Percentiles rank a stretch among this genome's conserved stretches.
These are phyloP conservation scores for Ranitomeya variabilis DNA, from an alignment of 2,113 vertebrate genomes.

Conservation along the genomic window DNA sequence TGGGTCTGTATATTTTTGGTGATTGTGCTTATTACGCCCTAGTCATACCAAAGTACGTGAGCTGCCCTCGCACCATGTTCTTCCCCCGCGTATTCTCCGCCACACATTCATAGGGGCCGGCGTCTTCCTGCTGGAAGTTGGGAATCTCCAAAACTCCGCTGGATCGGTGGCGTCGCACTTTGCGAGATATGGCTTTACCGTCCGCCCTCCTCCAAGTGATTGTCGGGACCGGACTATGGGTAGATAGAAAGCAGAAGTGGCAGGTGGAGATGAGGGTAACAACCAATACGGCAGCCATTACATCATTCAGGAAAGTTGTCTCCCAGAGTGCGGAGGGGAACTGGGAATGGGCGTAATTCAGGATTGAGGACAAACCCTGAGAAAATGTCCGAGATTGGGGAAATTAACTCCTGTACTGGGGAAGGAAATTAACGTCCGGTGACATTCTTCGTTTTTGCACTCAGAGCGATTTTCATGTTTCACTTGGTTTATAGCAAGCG, in stretches of 20 bases:
- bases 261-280: neutral
- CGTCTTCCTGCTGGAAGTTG: constrained; percentile 95
- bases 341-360: too few species aligned
- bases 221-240: constrained; percentile 84
- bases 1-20: too few species aligned
- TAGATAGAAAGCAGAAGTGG: neutral
- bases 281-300: neutral
- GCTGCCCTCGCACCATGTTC: constrained; percentile 89
- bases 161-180: constrained; percentile 85
- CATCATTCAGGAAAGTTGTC: neutral
- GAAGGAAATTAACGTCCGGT: neutral
- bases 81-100: constrained; percentile 92
- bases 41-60: constrained; percentile 91
- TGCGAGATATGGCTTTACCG: constrained; percentile 82
- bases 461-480: neutral
- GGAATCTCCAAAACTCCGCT: constrained; percentile 92
- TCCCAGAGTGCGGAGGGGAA: neutral
- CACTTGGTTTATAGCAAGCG: neutral
- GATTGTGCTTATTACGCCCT: neutral
- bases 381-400: too few species aligned
- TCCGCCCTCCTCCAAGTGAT: constrained; percentile 90
- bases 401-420: too few species aligned
- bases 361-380: too few species aligned
- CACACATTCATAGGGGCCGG: constrained; percentile 88
- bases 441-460: neutral